Percentiles rank a stretch among this genome's conserved stretches.
These are phyloP conservation scores for Drymonia ruficornis DNA, from an alignment of 2,888 invertebrate genomes.

Conservation along the genomic window DNA sequence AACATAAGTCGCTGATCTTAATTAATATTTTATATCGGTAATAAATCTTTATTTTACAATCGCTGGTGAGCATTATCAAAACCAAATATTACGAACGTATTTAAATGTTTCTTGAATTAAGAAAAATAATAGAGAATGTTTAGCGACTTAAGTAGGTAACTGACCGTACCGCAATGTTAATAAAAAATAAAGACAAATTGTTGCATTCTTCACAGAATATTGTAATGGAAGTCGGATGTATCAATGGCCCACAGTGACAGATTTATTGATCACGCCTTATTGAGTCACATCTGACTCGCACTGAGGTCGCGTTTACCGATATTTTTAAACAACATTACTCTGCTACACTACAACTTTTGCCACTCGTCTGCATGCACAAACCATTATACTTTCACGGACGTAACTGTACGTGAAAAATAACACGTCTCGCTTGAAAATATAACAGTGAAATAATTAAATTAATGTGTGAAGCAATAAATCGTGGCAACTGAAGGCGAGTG, in stretches of 20 bases:
- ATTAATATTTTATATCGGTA: too few relatives aligned
- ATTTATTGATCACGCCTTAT: constrained; percentile 55
- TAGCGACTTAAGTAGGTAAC: too few relatives aligned
- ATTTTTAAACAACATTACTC: constrained; percentile 22
- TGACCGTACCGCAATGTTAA: too few relatives aligned
- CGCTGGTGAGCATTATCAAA: too few relatives aligned
- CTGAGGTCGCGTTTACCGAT: constrained; percentile 32
- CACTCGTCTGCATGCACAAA: constrained; percentile 4
- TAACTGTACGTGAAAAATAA: constrained; percentile 22
- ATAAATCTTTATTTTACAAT: too few relatives aligned
- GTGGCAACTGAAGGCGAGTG: constrained; percentile 51
- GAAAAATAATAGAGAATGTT: too few relatives aligned
- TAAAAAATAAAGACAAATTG: constrained; percentile 18
- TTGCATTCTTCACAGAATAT: constrained; percentile 34
- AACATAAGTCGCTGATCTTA: too few relatives aligned
- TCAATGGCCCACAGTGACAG: constrained; percentile 53
- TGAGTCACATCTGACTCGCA: constrained; percentile 28
- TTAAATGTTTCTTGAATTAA: too few relatives aligned
- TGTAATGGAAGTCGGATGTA: constrained; percentile 59
- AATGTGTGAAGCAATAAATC: constrained; percentile 70
- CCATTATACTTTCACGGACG: constrained; percentile 1
- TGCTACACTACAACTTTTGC: neutral
- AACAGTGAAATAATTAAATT: constrained; percentile 53
- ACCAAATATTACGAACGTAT: too few relatives aligned
- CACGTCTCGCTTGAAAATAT: constrained; percentile 27